Evolutionary conservation across 2,797 vertebrate genomes (phyloP).

Genomic region (Tenualosa thibaudeaui): DNA sequence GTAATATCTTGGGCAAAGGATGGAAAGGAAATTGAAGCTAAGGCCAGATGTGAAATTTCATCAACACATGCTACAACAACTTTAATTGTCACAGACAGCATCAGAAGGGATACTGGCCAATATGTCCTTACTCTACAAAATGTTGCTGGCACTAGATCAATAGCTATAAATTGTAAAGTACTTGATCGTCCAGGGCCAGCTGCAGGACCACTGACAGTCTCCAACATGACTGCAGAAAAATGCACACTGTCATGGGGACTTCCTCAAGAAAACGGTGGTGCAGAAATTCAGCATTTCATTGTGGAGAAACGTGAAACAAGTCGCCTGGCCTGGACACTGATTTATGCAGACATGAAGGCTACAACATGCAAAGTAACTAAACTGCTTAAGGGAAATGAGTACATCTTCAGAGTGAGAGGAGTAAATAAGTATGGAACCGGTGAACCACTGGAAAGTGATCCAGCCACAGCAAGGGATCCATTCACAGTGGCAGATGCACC

Average conservation of each 20-base stretch:
- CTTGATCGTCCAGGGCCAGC: slow-evolving; percentile 94
- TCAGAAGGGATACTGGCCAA: slow-evolving; percentile 92
- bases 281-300: slow-evolving; percentile 89
- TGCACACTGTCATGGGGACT: slow-evolving; percentile 90
- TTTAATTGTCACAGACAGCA: slow-evolving; percentile 87
- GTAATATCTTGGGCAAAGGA: slow-evolving; percentile 93
- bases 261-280: slow-evolving; percentile 92
- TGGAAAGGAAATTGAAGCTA: slow-evolving; percentile 86
- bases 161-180: slow-evolving; percentile 87
- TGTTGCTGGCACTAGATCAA: slow-evolving; percentile 86
- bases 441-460: slow-evolving; percentile 89
- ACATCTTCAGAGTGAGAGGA: slow-evolving; percentile 93
- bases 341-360: slow-evolving; percentile 86
- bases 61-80: slow-evolving; percentile 81
- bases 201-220: slow-evolving; percentile 87
- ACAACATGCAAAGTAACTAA: slow-evolving; percentile 95
- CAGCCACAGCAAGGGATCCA: slow-evolving; percentile 88
- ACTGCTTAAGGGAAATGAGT: slow-evolving; percentile 94
- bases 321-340: slow-evolving; percentile 90
- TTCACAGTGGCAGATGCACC: slow-evolving; percentile 89
- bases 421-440: slow-evolving; percentile 95
- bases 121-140: slow-evolving; percentile 90
- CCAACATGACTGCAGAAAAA: slow-evolving; percentile 89
- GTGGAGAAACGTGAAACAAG: slow-evolving; percentile 99
- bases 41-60: slow-evolving; percentile 88